phyloP scores from a whole-genome alignment of 1,140 invertebrate genomes.

The Bombus picipes region DNA sequence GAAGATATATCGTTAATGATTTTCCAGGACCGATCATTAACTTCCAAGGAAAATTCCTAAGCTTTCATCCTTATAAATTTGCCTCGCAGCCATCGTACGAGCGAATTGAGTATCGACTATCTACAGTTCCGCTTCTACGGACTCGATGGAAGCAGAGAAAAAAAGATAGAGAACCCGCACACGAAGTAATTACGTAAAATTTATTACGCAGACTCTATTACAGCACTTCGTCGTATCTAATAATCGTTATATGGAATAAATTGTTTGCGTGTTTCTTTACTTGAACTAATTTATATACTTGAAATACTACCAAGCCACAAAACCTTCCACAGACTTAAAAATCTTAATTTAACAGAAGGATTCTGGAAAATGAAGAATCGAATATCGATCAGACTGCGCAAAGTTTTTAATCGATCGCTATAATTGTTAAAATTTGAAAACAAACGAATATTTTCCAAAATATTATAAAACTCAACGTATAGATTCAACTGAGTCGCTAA shows the following conservation, averaged over 20 bases:
- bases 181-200: conserved; percentile 34
- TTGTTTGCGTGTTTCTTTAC: background rate
- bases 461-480: background rate
- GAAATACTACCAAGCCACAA: background rate
- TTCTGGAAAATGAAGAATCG: background rate
- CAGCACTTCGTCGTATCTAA: conserved; percentile 1
- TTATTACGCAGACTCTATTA: conserved; percentile 10
- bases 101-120: conserved; percentile 24
- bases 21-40: background rate
- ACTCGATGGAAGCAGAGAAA: background rate
- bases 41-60: background rate
- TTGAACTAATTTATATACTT: background rate
- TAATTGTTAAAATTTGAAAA: background rate
- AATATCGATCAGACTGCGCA: too few species aligned
- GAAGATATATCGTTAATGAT: background rate
- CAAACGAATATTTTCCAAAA: background rate
- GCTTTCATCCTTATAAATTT: conserved; percentile 14
- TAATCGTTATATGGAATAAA: conserved; percentile 11
- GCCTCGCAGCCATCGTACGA: background rate
- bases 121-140: background rate
- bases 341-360: background rate
- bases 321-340: background rate
- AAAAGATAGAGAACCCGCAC: background rate
- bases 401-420: background rate
- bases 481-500: too few species aligned